Conservation (phyloP, 1,140 invertebrate species). For the Vanessa tameamea region DNA sequence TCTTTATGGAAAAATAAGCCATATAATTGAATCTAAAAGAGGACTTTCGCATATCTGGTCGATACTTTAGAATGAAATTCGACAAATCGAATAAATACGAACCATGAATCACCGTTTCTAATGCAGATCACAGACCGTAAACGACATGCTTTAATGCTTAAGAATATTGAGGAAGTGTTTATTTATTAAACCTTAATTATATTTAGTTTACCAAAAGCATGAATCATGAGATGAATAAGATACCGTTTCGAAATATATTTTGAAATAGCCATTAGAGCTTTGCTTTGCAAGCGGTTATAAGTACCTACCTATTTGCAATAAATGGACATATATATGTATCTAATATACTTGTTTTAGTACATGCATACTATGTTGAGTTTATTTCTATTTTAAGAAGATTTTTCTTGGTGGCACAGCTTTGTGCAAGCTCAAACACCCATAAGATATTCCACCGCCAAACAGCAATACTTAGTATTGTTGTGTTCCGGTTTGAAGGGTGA, state of each 20-base stretch:
- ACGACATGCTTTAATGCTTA: slow-evolving; percentile 23
- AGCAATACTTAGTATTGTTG: too few species aligned
- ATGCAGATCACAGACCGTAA: slow-evolving; percentile 47
- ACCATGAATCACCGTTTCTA: slow-evolving; percentile 59
- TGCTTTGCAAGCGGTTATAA: neutral
- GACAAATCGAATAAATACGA: slow-evolving; percentile 51
- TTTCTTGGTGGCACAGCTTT: too few species aligned
- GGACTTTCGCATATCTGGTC: slow-evolving; percentile 35
- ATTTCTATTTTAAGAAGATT: too few species aligned
- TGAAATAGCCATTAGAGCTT: neutral
- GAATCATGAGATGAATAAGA: slow-evolving; percentile 13
- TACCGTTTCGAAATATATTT: slow-evolving; percentile 12
- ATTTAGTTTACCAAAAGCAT: slow-evolving; percentile 18
- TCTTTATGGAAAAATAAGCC: neutral
- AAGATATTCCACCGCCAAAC: too few species aligned
- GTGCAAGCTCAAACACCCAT: too few species aligned
- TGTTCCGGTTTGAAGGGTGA: too few species aligned
- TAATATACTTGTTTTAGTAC: neutral
- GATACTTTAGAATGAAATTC: slow-evolving; percentile 37
- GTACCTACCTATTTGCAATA: neutral
- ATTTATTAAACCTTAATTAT: slow-evolving; percentile 27
- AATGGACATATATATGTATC: neutral
- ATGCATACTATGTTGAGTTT: too few species aligned
- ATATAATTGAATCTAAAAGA: neutral
- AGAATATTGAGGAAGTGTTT: slow-evolving; percentile 23